Conservation (phyloP, 1,140 invertebrate species). For the Caenorhabditis tropicalis region DNA sequence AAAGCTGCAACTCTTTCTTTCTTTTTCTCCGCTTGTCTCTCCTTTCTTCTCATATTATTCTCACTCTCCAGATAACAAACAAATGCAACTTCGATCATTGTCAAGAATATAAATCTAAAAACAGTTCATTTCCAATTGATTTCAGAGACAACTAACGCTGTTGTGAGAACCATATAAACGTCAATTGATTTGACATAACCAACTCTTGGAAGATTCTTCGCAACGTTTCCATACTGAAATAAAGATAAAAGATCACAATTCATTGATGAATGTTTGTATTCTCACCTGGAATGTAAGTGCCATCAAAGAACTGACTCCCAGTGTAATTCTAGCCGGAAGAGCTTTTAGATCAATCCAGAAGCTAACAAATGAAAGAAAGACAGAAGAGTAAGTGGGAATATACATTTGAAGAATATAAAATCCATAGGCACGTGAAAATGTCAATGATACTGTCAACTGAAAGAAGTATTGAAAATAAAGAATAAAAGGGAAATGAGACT, state of each 20-base stretch:
- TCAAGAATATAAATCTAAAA: constrained; percentile 60
- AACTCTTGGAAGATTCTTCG: constrained; percentile 67
- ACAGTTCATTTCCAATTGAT: background rate
- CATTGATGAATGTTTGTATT: constrained; percentile 6
- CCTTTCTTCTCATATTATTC: constrained; percentile 50
- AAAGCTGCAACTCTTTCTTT: constrained; percentile 48
- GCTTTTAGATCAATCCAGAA: constrained; percentile 75
- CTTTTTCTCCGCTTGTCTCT: constrained; percentile 45
- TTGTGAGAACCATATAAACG: constrained; percentile 62
- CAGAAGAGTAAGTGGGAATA: constrained; percentile 74
- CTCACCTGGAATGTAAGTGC: constrained; percentile 63
- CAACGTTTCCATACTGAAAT: constrained; percentile 71
- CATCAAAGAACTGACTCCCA: constrained; percentile 71
- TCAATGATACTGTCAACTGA: constrained; percentile 73
- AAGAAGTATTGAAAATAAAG: background rate
- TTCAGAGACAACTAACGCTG: constrained; percentile 44
- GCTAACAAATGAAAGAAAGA: constrained; percentile 74
- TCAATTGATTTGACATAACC: constrained; percentile 65
- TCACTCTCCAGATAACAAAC: constrained; percentile 58
- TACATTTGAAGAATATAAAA: constrained; percentile 75
- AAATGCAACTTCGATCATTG: constrained; percentile 62
- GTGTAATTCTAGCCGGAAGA: constrained; percentile 74
- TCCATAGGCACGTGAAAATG: constrained; percentile 73
- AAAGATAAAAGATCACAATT: background rate
- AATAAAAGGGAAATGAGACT: background rate